Evolutionary conservation across 1,140 invertebrate species (phyloP), one percentile per base, ranked within the genome.

Genomic region (Papilio polytes): DNA sequence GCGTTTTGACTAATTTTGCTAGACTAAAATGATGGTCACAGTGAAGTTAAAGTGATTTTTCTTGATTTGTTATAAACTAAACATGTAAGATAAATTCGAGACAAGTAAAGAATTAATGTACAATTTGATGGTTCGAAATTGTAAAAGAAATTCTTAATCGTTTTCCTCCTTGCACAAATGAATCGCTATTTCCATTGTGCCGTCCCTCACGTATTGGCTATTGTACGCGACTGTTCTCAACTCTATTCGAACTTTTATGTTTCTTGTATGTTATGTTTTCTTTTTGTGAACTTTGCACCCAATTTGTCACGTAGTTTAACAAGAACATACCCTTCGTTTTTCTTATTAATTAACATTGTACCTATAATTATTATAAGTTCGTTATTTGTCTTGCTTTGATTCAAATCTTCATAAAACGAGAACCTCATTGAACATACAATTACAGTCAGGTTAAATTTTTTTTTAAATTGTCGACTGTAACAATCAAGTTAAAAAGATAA

Each of bases 121-220:
- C 63, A 70, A 70, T n/a, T 70, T 31, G 63, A 31, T 70, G 63
- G 6, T 70, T 31, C 12, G 12, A 31, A 31, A 70, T 70, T 70
- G 36, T 26, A 18, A 70, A 70, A 70, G 26, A 70, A 70, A 36
- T 70, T 70, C 26, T 70, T 70, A 70, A 70, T 70, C 26, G 63
- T 70, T 70, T 70, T 70, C 63, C 63, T 70, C 26, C 26, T 70
- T 70, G 63, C 12, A 36, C 63, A 70, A 70, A 70, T 70, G 63
- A 70, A 70, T 70, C 22, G 63, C 26, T 26, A 18, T 70, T 70
- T 70, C 13, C 63, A 70, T 70, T 70, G 63, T 70, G 10, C 63
- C 22, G 63, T 70, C 63, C 63, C 63, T 70, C 63, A 70, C 63
- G 63, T 70, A 70, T 70, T 36, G 63, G 63, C 63, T 70, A 70